A percentile compares a stretch with the other conserved stretches of the same genome.
Conservation (phyloP, 2,113 vertebrate species). For the Leptodactylus fuscus region DNA sequence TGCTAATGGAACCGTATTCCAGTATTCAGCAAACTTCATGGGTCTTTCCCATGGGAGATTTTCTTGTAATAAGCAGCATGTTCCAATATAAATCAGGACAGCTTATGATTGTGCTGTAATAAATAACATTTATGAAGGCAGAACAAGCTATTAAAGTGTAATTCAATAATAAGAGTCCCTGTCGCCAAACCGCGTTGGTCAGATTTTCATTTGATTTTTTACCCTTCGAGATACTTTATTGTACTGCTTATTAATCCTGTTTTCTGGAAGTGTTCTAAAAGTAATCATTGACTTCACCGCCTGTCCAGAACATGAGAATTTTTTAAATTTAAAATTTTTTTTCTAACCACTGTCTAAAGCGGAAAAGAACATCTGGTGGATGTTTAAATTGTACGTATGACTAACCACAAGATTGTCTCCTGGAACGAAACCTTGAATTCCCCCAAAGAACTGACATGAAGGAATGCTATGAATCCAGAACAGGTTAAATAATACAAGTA, state of each 20-base stretch:
- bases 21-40: not conserved
- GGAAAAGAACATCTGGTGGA: constrained; percentile 69
- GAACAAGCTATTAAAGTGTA: constrained; percentile 36
- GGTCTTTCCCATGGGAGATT: constrained; percentile 34
- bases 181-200: constrained; percentile 29
- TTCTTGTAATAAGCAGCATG: constrained; percentile 29
- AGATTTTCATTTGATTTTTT: constrained; percentile 54
- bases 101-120: not conserved
- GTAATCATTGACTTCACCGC: constrained; percentile 43
- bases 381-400: constrained; percentile 68
- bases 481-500: constrained; percentile 46
- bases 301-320: constrained; percentile 38
- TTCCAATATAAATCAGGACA: constrained; percentile 36
- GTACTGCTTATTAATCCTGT: constrained; percentile 6
- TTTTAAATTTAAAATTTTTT: not conserved
- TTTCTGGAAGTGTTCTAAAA: constrained; percentile 38
- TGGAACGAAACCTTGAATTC: constrained; percentile 64
- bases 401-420: constrained; percentile 61
- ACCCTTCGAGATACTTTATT: constrained; percentile 23
- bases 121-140: constrained; percentile 32
- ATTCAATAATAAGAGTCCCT: constrained; percentile 12
- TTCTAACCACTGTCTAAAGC: constrained; percentile 67
- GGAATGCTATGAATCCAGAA: constrained; percentile 66
- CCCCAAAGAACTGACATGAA: constrained; percentile 65
- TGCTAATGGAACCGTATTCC: too few species aligned